Conservation (phyloP, 2,888 invertebrate genomes). For the Parapristionchus giblindavisi region DNA sequence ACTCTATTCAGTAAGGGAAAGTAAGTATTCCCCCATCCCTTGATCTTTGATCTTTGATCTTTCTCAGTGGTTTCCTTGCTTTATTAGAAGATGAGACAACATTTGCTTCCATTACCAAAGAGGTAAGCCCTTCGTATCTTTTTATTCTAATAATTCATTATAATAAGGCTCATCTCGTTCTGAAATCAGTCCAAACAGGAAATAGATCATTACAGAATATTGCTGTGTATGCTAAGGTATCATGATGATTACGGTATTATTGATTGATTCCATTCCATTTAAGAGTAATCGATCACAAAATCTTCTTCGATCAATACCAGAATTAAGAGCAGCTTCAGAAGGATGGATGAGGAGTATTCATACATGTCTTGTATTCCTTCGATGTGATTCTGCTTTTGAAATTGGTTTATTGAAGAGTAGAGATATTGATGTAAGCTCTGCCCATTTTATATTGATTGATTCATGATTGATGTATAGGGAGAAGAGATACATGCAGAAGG, state of each 20-base stretch:
- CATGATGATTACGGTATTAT: background rate
- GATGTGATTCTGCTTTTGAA: constrained; percentile 35
- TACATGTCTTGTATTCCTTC: constrained; percentile 25
- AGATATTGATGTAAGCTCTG: constrained; percentile 36
- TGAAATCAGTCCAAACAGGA: constrained; percentile 32
- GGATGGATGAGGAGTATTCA: constrained; percentile 25
- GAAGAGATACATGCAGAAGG: constrained; percentile 16
- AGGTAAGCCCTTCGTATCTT: background rate
- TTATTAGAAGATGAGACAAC: constrained; percentile 31
- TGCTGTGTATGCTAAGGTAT: constrained; percentile 36
- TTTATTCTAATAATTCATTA: background rate
- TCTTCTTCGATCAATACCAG: constrained; percentile 18
- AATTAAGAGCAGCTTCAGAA: constrained; percentile 23
- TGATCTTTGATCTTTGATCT: background rate
- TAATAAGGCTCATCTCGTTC: background rate
- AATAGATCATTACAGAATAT: constrained; percentile 37
- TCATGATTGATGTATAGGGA: constrained; percentile 9
- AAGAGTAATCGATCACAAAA: background rate
- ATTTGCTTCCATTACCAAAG: background rate
- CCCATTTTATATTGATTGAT: background rate
- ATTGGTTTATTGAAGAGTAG: constrained; percentile 36
- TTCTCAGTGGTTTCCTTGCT: constrained; percentile 18
- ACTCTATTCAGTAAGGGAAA: constrained; percentile 45
- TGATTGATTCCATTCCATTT: background rate
- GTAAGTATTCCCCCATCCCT: constrained; percentile 24